These are phyloP conservation scores for Tachysurus fulvidraco DNA, from an alignment of 2,113 vertebrate genomes.

Conservation along the genomic window DNA sequence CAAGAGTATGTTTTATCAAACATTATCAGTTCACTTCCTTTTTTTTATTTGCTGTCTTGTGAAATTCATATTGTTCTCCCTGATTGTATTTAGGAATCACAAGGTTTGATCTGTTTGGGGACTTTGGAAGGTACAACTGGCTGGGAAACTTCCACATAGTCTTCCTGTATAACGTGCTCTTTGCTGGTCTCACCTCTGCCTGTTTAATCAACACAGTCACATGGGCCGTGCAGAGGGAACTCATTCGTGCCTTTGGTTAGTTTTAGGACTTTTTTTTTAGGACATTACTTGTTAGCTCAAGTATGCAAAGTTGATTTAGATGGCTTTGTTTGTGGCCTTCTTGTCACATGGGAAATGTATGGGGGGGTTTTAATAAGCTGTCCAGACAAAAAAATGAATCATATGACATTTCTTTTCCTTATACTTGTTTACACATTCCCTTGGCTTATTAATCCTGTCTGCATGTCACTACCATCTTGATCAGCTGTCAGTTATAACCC, in stretches of 20 bases:
- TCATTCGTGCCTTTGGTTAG: conserved; percentile 93
- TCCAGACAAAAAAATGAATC: background rate
- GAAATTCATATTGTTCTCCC: background rate
- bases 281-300: background rate
- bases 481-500: background rate
- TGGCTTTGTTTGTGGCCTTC: background rate
- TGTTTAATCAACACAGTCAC: conserved; percentile 92
- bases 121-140: conserved; percentile 95
- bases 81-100: conserved; percentile 82
- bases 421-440: background rate
- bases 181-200: conserved; percentile 88
- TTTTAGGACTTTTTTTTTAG: background rate
- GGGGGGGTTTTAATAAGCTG: too few relatives aligned
- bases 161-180: conserved; percentile 94
- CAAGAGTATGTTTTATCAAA: conserved; percentile 56
- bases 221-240: conserved; percentile 87
- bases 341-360: background rate
- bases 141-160: conserved; percentile 93
- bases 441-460: background rate
- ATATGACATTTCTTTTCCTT: background rate
- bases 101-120: conserved; percentile 90
- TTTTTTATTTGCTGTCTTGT: background rate
- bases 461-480: background rate
- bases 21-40: background rate
- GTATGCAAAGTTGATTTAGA: background rate